Base-by-base conservation (phyloP, 2,797 vertebrate genomes). In the Peromyscus attwateri region DNA sequence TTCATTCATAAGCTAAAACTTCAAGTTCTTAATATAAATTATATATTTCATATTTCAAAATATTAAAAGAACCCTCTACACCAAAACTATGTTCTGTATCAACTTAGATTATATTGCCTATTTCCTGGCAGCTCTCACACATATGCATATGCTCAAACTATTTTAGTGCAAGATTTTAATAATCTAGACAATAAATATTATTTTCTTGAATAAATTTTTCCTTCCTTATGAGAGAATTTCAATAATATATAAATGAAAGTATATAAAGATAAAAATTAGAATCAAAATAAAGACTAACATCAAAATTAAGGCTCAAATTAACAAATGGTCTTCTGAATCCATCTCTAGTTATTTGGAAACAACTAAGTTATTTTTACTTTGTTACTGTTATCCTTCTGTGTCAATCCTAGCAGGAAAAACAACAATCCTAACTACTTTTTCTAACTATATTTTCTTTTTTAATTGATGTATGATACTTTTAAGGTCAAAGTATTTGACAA, bases 401-500 rank as follows among this genome's bases (percentile, higher is more conserved):
- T 81, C 21, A 80, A 1, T 88, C 73, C 52, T 29, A 92, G 11
- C 2, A 88, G 77, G 70, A 76, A 91, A 95, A 96, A 82, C 16
- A 96, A 89, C 17, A 85, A 64, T 57, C 9, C 1, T n/a, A 87
- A 95, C 43, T 89, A 73, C 8, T 82, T 80, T 68, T 68, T 46
- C 82, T 84, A 84, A 49, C 40, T 66, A 7, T 66, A 49, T 84
- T 66, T 84, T 84, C 81, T 46, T 46, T 66, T 19, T 85, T 49
- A 68, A 85, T 49, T 46, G 27, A 52, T 55, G 68, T 88, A 17
- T 71, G 52, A 16, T 60, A 64, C 89, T 49, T 88, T 94, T 93
- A 89, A 89, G 83, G 91, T 87, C 87, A 87, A 98, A 97, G 89
- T 96, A 87, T 96, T 98, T 96, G 97, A 98, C 96, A 96, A 92